These are phyloP conservation scores for Psittacula cyanocephala DNA, from an alignment of 2,113 vertebrate species.

Conservation along the genomic window DNA sequence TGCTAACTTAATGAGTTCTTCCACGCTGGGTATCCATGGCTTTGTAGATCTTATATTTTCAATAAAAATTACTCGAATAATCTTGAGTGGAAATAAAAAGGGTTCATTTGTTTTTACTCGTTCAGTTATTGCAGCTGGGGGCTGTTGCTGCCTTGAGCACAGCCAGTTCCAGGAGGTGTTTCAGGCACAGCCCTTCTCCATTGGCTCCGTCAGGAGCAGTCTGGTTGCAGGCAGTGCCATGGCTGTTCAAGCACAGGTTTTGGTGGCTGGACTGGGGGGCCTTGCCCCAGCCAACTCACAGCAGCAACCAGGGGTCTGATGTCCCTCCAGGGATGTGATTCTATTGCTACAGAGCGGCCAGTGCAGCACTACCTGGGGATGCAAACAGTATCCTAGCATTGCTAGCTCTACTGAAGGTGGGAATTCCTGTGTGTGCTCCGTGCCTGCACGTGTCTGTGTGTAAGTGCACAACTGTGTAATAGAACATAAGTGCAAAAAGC, in stretches of 20 bases:
- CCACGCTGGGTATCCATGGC: constrained; percentile 71
- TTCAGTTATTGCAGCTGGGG: constrained; percentile 31
- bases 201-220: background rate
- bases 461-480: rapidly evolving
- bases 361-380: background rate
- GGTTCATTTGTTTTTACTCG: constrained; percentile 58
- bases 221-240: background rate
- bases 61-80: constrained; percentile 74
- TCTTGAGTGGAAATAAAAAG: constrained; percentile 66
- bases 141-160: background rate
- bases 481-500: background rate
- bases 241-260: rapidly evolving
- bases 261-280: background rate
- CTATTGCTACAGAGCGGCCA: background rate
- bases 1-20: constrained; percentile 74
- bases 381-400: background rate
- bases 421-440: rapidly evolving
- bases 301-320: background rate
- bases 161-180: background rate
- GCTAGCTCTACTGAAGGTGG: background rate
- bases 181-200: background rate
- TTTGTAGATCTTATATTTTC: constrained; percentile 77
- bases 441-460: background rate
- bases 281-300: rapidly evolving
- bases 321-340: rapidly evolving